Evolutionary conservation across 2,113 vertebrate genomes (phyloP).

Genomic region (Erinaceus europaeus): DNA sequence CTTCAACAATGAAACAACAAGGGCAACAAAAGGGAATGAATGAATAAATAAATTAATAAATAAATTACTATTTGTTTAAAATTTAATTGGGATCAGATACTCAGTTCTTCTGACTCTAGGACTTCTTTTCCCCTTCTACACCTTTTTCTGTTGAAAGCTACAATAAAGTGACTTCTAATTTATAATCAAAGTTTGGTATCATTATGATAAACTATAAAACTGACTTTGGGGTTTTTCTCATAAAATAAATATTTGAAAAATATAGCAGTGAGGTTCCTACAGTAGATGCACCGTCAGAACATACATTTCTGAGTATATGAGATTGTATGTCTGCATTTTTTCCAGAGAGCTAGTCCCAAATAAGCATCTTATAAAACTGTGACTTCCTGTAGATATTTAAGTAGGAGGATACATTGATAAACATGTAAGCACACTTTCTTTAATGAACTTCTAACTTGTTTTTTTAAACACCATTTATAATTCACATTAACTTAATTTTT

Average conservation of each 20-base stretch:
- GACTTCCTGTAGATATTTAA: not conserved
- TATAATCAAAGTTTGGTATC: conserved; percentile 81
- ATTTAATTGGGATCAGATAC: conserved; percentile 77
- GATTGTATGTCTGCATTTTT: not conserved
- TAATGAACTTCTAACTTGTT: conserved; percentile 78
- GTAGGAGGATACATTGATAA: conserved; percentile 6
- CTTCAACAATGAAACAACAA: no score
- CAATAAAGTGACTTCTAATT: conserved; percentile 75
- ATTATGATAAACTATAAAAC: conserved; percentile 79
- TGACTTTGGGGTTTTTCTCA: conserved; percentile 68
- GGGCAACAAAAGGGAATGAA: no score
- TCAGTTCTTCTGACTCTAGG: conserved; percentile 14
- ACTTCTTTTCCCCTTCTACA: not conserved
- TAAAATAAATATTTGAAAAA: conserved; percentile 76
- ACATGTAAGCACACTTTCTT: conserved; percentile 35
- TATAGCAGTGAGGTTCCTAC: conserved; percentile 48
- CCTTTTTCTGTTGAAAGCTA: conserved; percentile 47
- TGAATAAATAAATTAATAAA: no score
- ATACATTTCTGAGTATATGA: not conserved
- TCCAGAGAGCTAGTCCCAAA: conserved; percentile 20
- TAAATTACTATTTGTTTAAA: conserved; percentile 80
- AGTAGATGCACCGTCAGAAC: conserved; percentile 6
- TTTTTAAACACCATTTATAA: conserved; percentile 55
- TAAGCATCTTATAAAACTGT: conserved; percentile 48
- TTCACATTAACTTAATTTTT: conserved; percentile 64